Conservation (phyloP, 2,888 invertebrate genomes). For the Drosophila recens region DNA sequence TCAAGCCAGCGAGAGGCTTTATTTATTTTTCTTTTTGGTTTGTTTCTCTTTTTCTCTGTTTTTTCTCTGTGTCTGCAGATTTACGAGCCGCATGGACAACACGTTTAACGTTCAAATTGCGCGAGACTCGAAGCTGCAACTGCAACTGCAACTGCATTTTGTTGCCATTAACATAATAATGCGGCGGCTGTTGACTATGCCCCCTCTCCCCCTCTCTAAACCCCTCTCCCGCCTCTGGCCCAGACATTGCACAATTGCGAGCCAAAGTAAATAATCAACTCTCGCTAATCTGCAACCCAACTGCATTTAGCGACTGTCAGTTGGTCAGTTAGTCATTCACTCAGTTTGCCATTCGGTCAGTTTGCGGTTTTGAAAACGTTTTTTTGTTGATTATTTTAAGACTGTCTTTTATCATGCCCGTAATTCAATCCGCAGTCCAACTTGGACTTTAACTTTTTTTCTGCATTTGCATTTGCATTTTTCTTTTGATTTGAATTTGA, state of each 20-base stretch:
- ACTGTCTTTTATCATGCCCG: constrained; percentile 33
- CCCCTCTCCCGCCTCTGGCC: constrained; percentile 7
- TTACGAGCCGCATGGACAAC: constrained; percentile 79
- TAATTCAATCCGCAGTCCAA: constrained; percentile 48
- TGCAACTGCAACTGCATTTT: constrained; percentile 70
- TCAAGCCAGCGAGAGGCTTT: constrained; percentile 29
- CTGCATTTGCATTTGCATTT: constrained; percentile 41
- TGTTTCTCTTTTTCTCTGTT: constrained; percentile 12
- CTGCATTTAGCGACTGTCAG: constrained; percentile 69
- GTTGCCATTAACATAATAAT: constrained; percentile 77
- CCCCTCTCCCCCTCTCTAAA: background rate
- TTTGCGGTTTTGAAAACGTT: constrained; percentile 64
- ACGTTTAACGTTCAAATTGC: constrained; percentile 61
- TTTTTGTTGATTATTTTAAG: constrained; percentile 60
- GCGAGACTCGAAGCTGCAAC: constrained; percentile 37
- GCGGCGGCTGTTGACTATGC: constrained; percentile 37
- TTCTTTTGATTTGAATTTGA: constrained; percentile 28
- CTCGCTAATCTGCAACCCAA: constrained; percentile 74
- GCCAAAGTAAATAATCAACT: constrained; percentile 78
- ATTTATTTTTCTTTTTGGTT: constrained; percentile 40
- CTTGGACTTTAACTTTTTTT: constrained; percentile 29
- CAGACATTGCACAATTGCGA: constrained; percentile 57
- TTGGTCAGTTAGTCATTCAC: constrained; percentile 4
- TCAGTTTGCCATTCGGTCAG: constrained; percentile 47
- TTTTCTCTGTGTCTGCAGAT: constrained; percentile 54